phyloP scores from a whole-genome alignment of 2,888 invertebrate genomes.

The Sinohyriopsis cumingii region DNA sequence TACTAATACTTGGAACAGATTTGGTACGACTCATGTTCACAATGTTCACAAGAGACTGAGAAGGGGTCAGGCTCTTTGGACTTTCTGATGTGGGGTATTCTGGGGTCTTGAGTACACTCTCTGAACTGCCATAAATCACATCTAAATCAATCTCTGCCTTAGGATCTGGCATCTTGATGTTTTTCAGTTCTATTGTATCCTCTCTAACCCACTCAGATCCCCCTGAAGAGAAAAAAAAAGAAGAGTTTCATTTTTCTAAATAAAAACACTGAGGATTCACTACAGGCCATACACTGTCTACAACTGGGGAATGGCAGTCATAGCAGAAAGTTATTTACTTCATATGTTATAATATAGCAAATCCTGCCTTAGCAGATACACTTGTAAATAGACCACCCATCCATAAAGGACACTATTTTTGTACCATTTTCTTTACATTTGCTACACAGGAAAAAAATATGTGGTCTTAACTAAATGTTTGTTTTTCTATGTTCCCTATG shows the following conservation, averaged over 20 bases:
- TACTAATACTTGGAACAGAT: conserved; percentile 67
- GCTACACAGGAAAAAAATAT: no score
- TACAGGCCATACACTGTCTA: neutral
- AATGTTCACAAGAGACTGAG: conserved; percentile 30
- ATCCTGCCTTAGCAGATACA: no score
- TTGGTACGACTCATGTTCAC: conserved; percentile 53
- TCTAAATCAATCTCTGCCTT: conserved; percentile 66
- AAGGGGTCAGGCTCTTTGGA: conserved; percentile 36
- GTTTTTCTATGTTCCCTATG: no score
- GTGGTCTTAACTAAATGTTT: no score
- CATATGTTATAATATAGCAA: no score
- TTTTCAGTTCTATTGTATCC: conserved; percentile 94
- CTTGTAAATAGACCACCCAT: no score
- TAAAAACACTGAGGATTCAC: neutral
- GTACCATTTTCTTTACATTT: no score
- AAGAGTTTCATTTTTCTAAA: neutral
- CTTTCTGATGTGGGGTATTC: conserved; percentile 32
- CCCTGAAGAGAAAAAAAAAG: conserved; percentile 74
- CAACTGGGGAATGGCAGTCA: neutral
- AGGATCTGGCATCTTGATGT: conserved; percentile 82
- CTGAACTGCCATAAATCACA: conserved; percentile 21
- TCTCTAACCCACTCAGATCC: conserved; percentile 91
- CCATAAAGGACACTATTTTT: no score
- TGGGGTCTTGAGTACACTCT: conserved; percentile 18
- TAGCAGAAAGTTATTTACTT: no score